Conservation (phyloP, 2,113 vertebrate species). For the Indicator indicator region DNA sequence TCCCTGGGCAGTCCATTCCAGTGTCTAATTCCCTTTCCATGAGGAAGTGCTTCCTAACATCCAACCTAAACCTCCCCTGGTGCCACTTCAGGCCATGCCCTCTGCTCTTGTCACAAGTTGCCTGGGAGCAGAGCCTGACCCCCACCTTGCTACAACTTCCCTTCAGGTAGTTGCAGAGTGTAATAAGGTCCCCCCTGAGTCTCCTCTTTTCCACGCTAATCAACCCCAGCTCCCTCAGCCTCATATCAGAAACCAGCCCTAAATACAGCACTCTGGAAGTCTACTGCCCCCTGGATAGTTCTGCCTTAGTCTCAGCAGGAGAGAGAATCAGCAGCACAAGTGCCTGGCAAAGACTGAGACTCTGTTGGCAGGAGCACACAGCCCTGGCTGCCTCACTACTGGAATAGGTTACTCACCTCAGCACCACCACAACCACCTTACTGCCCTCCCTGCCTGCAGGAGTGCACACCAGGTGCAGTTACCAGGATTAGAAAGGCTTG, state of each 20-base stretch:
- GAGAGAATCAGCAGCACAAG: neutral
- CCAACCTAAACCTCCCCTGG: too few relatives aligned
- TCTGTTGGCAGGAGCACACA: fast-evolving
- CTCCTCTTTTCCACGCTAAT: too few relatives aligned
- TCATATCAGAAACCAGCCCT: neutral
- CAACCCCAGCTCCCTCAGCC: too few relatives aligned
- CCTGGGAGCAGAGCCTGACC: too few relatives aligned
- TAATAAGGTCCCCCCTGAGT: too few relatives aligned
- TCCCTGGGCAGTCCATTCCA: too few relatives aligned
- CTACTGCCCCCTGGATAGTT: fast-evolving
- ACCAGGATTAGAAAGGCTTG: neutral
- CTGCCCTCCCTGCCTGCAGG: neutral
- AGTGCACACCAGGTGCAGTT: fast-evolving
- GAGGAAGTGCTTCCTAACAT: too few relatives aligned
- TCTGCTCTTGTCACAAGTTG: too few relatives aligned
- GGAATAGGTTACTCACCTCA: neutral
- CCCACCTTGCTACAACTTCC: too few relatives aligned
- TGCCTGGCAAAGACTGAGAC: neutral
- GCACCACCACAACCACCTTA: neutral
- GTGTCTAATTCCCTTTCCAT: too few relatives aligned
- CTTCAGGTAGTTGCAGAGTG: too few relatives aligned
- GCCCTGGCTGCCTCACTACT: fast-evolving
- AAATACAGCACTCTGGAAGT: neutral
- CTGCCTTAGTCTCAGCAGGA: neutral
- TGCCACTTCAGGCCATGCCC: too few relatives aligned